Percentiles rank a stretch among this genome's conserved stretches.
Evolutionary conservation across 1,140 invertebrate species (phyloP).

Genomic region (Lordiphosa collinella): DNA sequence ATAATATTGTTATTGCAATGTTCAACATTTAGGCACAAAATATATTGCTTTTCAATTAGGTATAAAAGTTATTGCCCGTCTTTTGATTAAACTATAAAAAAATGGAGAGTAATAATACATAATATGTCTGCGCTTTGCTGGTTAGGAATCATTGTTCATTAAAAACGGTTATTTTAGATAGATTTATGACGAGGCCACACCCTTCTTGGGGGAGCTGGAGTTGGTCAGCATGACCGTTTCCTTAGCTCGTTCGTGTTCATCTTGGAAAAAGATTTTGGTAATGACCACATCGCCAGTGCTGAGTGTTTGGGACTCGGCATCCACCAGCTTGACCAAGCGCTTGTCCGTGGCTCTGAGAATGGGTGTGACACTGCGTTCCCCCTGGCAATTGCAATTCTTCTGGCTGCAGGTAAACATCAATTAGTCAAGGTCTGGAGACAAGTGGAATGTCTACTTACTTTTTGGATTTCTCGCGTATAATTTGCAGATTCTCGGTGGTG

Average conservation of each 20-base stretch:
- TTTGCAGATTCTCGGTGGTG: constrained; percentile 75
- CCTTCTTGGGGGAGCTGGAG: constrained; percentile 77
- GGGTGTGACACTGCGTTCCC: constrained; percentile 67
- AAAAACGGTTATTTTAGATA: constrained; percentile 20
- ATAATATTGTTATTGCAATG: constrained; percentile 67
- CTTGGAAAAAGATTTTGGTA: constrained; percentile 92
- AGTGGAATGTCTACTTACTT: constrained; percentile 48
- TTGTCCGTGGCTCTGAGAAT: constrained; percentile 52
- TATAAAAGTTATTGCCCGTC: constrained; percentile 36
- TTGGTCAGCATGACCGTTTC: constrained; percentile 80
- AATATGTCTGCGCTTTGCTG: constrained; percentile 46
- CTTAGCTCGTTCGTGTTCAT: constrained; percentile 82
- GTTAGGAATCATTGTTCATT: constrained; percentile 55
- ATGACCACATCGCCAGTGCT: constrained; percentile 97
- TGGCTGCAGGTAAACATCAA: constrained; percentile 36
- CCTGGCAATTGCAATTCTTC: constrained; percentile 76
- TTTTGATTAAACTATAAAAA: constrained; percentile 26
- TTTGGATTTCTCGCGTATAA: constrained; percentile 69
- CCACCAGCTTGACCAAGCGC: constrained; percentile 60
- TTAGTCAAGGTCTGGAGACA: not conserved
- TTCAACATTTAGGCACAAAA: constrained; percentile 77
- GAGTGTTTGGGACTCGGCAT: constrained; percentile 88
- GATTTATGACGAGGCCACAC: constrained; percentile 47
- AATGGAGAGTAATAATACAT: constrained; percentile 51
- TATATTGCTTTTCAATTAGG: constrained; percentile 68